Evolutionary conservation across 2,113 vertebrate genomes (phyloP), one percentile per base, ranked within the genome.

Genomic region (Irena cyanogastra): DNA sequence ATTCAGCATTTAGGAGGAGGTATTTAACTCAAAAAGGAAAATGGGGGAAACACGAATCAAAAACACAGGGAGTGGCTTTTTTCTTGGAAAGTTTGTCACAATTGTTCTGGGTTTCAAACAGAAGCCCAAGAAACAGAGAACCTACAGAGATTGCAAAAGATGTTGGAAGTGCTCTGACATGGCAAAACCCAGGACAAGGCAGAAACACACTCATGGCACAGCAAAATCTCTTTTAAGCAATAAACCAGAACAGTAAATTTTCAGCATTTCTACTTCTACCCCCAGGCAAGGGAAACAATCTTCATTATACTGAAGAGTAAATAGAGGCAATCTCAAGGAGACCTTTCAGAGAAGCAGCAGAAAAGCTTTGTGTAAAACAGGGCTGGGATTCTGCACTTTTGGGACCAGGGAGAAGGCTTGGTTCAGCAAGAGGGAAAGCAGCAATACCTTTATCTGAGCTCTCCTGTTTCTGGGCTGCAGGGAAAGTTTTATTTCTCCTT

Each of bases 131-230:
- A 94, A 83, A 89, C 16, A 37, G 70, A 93, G 28, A 83, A 59
- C 42, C 78, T 65, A 45, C 59, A 74, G 20, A 66, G 66, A 83
- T 69, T 95, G 89, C 66, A 90, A 61, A 89, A 80, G 66, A 33
- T 63, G 24, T 4, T 80, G 85, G 19, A 70, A 74, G 79, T 28
- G 24, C 33, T 77, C 27, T 24, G 30, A 31, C 64, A 70, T 42
- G 92, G 79, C 94, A 95, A 95, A 95, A 93, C 54, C 18, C 39
- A 44, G 74, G 60, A 54, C 78, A 68, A 79, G 59, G 63, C 69
- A 74, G 66, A 91, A 65, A 54, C 54, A 33, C 26, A 24, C 1
- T 7, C 33, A 23, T 33, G 61, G 70, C 49, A 72, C 41, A 69
- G 45, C 37, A 88, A 79, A 50, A 80, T 15, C 57, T 33, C 63